Evolutionary conservation across 2,888 invertebrate genomes (phyloP).

Genomic region (Cacoxenus indagator): DNA sequence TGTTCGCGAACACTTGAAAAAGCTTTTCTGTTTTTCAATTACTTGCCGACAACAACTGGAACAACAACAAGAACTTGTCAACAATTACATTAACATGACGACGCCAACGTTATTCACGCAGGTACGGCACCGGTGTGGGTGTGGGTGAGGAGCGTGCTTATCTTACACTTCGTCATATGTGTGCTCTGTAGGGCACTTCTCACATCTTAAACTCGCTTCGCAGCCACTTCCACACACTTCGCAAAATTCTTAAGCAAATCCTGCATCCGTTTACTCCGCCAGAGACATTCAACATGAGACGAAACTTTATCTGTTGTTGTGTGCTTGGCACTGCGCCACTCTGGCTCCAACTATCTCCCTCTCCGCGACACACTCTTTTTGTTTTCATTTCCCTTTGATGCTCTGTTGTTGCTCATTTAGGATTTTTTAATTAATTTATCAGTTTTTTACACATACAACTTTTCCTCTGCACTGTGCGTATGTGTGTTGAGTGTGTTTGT

Average conservation of each 20-base stretch:
- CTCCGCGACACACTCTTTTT: neutral
- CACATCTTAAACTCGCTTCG: neutral
- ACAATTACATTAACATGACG: constrained; percentile 17
- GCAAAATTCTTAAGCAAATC: neutral
- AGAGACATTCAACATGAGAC: neutral
- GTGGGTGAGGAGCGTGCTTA: neutral
- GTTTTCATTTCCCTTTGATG: neutral
- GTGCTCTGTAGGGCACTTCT: neutral
- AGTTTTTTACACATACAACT: neutral
- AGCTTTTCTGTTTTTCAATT: constrained; percentile 15
- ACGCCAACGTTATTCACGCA: too few species aligned
- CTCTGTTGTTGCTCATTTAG: neutral
- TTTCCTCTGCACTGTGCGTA: neutral
- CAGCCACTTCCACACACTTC: constrained; percentile 2
- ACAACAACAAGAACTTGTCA: constrained; percentile 7
- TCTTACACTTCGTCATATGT: neutral
- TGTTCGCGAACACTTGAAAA: neutral
- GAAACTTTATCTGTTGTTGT: constrained; percentile 12
- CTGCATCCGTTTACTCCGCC: neutral
- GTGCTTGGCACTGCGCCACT: neutral
- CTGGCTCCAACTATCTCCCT: neutral
- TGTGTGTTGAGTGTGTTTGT: neutral
- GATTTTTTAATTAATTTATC: constrained; percentile 14
- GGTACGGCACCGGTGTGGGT: neutral
- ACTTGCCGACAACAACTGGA: constrained; percentile 10